Base-by-base conservation (phyloP, 2,888 invertebrate genomes). In the Archaeoteleia sp. region DNA sequence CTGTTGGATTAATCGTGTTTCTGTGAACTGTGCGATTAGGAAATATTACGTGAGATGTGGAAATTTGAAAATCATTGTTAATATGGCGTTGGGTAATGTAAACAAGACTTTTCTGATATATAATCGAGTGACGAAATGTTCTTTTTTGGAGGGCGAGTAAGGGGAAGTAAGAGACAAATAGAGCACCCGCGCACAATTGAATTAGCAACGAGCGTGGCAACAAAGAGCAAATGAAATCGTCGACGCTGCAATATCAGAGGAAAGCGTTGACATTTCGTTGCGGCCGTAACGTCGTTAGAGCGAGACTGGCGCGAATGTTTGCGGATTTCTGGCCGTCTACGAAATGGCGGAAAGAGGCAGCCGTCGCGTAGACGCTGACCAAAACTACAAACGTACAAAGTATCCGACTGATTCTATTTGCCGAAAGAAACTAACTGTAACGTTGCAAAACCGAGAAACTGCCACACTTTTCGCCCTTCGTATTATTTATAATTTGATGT, bases 151-250 rank as follows among this genome's bases (percentile, higher is more conserved):
- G 23, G 1, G 29, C n/a, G 7, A 8, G 4, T 5, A 32, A 61
- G n/a, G 27, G 23, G 34, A 23, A 12, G 15, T 1, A 9, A 1
- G 10, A 17, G 15, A 37, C 6, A 17, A 17, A 9, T 4, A 17
- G 9, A n/a, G 15, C n/a, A 37, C 9, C 13, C 7, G 27, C 10
- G 30, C 8, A 48, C 54, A 55, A 53, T 61, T 35, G 55, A 63
- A 42, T 62, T 62, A 58, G 43, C 37, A 34, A 35, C 32, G 51
- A 49, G 39, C 25, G 51, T 48, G 32, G 66, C 40, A 32, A 42
- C 43, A 39, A 46, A 53, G 42, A 45, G 53, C 61, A 53, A 40
- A 17, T 17, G 13, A 49, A 58, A 49, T 42, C 32, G 58, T 34
- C 37, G 61, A 61, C 29, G 43, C 32, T 51, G 53, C 45, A 53